These are phyloP conservation scores for Suillia variegata DNA, from an alignment of 2,888 invertebrate genomes.

Conservation along the genomic window DNA sequence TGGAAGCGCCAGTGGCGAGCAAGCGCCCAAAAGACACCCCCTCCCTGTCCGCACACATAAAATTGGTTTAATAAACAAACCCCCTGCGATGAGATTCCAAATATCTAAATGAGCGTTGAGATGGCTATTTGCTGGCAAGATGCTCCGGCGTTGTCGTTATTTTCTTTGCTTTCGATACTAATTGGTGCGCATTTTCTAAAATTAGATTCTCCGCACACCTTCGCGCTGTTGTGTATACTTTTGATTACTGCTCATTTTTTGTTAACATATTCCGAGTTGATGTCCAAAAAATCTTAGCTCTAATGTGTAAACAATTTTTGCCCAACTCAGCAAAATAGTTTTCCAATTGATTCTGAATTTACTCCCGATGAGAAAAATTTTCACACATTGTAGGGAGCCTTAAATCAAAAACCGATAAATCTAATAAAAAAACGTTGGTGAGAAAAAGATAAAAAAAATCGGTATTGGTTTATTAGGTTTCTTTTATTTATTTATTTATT, in stretches of 20 bases:
- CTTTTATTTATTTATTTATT: too few relatives aligned
- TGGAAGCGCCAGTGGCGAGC: conserved; percentile 1
- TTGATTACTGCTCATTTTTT: neutral
- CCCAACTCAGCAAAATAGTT: too few relatives aligned
- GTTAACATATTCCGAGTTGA: neutral
- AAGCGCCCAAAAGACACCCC: too few relatives aligned
- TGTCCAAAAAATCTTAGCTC: neutral
- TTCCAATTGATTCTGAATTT: too few relatives aligned
- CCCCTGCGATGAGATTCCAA: conserved; percentile 12
- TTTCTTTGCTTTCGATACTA: neutral
- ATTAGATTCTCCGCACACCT: neutral
- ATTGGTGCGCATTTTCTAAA: neutral
- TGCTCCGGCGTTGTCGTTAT: neutral
- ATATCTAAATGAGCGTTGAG: neutral
- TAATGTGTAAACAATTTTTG: too few relatives aligned
- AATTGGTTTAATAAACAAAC: conserved; percentile 20
- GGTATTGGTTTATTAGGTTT: too few relatives aligned
- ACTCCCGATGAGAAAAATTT: too few relatives aligned
- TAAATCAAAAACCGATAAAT: too few relatives aligned
- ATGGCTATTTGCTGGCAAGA: neutral
- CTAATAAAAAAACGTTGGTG: too few relatives aligned
- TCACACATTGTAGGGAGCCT: too few relatives aligned
- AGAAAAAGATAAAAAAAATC: too few relatives aligned
- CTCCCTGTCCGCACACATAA: neutral
- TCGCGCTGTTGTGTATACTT: too few relatives aligned